phyloP scores from a whole-genome alignment of 1,140 invertebrate genomes.

The Globodera rostochiensis region DNA sequence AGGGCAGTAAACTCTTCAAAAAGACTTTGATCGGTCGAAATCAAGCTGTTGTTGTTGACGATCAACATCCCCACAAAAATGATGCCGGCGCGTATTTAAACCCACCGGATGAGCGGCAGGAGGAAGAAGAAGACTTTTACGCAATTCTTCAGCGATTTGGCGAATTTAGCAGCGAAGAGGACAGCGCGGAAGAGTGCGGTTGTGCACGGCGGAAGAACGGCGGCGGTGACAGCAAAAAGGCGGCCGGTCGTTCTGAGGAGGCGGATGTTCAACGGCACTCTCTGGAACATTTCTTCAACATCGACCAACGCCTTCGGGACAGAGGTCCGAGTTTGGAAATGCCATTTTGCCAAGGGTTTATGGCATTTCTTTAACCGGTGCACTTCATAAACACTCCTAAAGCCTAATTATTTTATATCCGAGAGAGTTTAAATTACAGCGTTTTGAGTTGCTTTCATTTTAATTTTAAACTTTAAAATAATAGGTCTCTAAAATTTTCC shows the following conservation, averaged over 20 bases:
- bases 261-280: conserved; percentile 1
- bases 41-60: neutral
- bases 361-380: no score
- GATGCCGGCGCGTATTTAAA: neutral
- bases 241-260: neutral
- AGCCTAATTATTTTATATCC: no score
- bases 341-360: neutral
- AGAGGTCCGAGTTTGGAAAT: conserved; percentile 9
- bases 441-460: no score
- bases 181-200: conserved; percentile 3
- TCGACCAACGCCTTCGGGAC: conserved; percentile 13
- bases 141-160: conserved; percentile 10
- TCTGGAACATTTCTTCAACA: conserved; percentile 20
- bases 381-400: no score
- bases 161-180: neutral
- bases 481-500: no score
- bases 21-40: neutral
- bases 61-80: neutral
- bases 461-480: no score
- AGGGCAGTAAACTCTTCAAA: conserved; percentile 8
- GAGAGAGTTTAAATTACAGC: no score
- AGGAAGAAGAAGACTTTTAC: conserved; percentile 29
- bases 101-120: neutral
- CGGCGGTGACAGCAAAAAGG: neutral
- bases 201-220: conserved; percentile 17